A percentile compares a stretch with the other conserved stretches of the same genome.
phyloP scores from a whole-genome alignment of 2,113 vertebrate species.

The Himantopus leucocephalus region DNA sequence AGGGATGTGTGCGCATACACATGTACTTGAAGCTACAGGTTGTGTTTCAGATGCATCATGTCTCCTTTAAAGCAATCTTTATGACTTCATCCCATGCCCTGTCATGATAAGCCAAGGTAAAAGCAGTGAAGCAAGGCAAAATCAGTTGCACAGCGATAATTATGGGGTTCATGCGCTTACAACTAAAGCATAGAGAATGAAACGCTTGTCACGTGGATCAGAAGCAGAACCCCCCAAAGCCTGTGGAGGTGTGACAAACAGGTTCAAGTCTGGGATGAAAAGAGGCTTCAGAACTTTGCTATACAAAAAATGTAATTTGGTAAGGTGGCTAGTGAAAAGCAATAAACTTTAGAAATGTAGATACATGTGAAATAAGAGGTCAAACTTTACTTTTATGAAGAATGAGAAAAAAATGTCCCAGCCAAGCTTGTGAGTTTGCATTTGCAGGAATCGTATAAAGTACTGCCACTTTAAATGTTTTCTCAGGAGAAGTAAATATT shows the following conservation, averaged over 20 bases:
- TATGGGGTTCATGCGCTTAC: neutral
- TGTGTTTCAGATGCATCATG: neutral
- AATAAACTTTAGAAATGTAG: conserved; percentile 3
- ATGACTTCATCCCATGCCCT: neutral
- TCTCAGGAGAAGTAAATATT: conserved; percentile 65
- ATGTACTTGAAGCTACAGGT: neutral
- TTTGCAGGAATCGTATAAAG: conserved; percentile 41
- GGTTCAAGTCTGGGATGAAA: neutral
- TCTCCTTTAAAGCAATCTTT: neutral
- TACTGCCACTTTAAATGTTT: conserved; percentile 68
- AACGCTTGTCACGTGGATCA: neutral
- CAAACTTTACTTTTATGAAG: conserved; percentile 8
- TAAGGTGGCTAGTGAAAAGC: neutral
- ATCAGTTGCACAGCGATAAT: neutral
- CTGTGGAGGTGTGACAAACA: neutral
- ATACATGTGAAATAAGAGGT: neutral
- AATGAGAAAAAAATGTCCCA: neutral
- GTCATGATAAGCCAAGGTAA: neutral
- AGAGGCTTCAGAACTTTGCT: neutral
- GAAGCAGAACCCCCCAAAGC: neutral
- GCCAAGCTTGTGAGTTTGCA: conserved; percentile 1
- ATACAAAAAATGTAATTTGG: neutral
- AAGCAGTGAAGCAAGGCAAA: neutral
- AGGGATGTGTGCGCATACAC: neutral
- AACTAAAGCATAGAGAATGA: neutral